Conservation (phyloP, 2,113 vertebrate genomes). For the Agapornis roseicollis region DNA sequence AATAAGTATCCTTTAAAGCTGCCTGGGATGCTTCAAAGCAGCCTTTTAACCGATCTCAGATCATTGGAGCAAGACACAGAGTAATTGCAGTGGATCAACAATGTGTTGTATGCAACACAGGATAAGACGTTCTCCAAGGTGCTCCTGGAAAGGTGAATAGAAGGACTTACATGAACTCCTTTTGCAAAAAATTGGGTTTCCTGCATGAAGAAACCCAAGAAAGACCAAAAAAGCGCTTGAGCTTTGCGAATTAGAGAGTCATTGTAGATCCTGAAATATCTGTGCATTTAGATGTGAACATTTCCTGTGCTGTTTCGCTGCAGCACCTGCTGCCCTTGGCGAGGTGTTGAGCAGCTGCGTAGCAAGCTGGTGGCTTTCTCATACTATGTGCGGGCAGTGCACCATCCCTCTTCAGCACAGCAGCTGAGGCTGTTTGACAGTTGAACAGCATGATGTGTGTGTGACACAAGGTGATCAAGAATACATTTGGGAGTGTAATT, state of each 20-base stretch:
- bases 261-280: background rate
- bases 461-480: background rate
- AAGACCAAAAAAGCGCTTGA: background rate
- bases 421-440: background rate
- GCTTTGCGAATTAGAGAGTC: background rate
- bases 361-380: background rate
- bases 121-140: background rate
- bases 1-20: background rate
- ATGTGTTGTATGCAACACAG: background rate
- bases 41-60: background rate
- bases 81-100: background rate
- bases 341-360: background rate
- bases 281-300: fast-evolving
- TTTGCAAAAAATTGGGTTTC: background rate
- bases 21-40: background rate
- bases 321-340: background rate
- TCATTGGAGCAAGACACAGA: background rate
- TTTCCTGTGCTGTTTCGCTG: background rate
- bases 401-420: background rate
- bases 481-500: background rate
- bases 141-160: background rate
- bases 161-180: background rate
- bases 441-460: background rate
- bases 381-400: fast-evolving
- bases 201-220: background rate